These are phyloP conservation scores for Drosophila antonietae DNA, from an alignment of 2,888 invertebrate species.

Conservation along the genomic window DNA sequence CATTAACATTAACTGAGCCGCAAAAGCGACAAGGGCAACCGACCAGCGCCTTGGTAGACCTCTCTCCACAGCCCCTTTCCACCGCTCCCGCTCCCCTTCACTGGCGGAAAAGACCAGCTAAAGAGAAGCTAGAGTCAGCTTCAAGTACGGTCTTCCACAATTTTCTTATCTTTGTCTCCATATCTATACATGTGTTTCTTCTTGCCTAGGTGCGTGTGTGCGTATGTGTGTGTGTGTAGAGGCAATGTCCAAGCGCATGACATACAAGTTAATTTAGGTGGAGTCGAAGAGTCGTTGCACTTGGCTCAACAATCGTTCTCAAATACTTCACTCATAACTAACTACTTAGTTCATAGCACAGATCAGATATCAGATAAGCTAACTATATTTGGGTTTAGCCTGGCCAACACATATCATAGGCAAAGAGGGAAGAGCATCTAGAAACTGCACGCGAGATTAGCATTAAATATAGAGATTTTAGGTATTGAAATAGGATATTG, in stretches of 20 bases:
- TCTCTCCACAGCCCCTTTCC: conserved; percentile 4
- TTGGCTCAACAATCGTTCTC: conserved; percentile 48
- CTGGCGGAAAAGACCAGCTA: not conserved
- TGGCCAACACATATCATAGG: not conserved
- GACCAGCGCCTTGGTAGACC: conserved; percentile 51
- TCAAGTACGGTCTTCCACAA: conserved; percentile 36
- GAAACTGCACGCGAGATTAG: too few relatives aligned
- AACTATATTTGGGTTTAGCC: not conserved
- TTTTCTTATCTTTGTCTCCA: conserved; percentile 71
- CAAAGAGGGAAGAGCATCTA: too few relatives aligned
- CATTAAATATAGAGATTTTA: too few relatives aligned
- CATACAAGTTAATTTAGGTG: conserved; percentile 70
- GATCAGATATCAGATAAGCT: conserved; percentile 40
- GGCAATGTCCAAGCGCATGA: conserved; percentile 59
- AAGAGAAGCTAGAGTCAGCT: conserved; percentile 18
- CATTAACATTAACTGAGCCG: conserved; percentile 80
- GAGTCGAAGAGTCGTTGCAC: conserved; percentile 71
- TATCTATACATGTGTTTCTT: conserved; percentile 69
- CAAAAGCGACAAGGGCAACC: conserved; percentile 74
- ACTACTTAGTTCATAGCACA: not conserved
- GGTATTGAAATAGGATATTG: too few relatives aligned
- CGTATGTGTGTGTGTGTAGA: conserved; percentile 26
- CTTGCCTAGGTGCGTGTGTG: conserved; percentile 20
- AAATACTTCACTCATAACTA: conserved; percentile 25
- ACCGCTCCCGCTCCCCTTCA: not conserved